Conservation (phyloP, 2,797 vertebrate genomes). For the Pseudotriccus pelzelni region DNA sequence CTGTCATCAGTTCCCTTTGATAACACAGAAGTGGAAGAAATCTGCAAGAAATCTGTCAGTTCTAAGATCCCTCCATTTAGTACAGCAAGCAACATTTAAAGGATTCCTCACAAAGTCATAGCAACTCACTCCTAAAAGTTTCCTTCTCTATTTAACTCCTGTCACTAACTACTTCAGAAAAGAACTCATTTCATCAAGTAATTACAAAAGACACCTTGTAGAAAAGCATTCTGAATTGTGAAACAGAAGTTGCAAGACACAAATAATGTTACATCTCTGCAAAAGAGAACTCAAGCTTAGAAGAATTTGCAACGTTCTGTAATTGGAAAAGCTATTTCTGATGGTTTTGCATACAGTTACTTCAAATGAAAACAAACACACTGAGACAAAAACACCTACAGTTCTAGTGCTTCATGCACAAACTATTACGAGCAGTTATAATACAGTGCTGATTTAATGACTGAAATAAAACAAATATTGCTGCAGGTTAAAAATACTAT, state of each 20-base stretch:
- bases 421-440: not conserved
- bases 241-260: not conserved
- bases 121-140: not conserved
- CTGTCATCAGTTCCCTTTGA: not conserved
- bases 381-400: not conserved
- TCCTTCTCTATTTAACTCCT: not conserved
- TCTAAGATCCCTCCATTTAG: not conserved
- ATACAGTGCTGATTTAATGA: not conserved
- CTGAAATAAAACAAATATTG: not conserved
- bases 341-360: not conserved
- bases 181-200: not conserved
- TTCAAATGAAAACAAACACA: not conserved
- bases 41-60: not conserved
- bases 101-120: not conserved
- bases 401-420: not conserved
- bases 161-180: not conserved
- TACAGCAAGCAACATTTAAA: not conserved
- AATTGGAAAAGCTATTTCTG: not conserved
- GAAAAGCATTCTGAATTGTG: not conserved
- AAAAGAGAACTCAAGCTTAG: not conserved
- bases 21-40: not conserved
- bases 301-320: not conserved
- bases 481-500: not conserved
- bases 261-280: not conserved
- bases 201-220: not conserved